Percentiles rank a stretch among this genome's conserved stretches.
These are phyloP conservation scores for Orchesellides sinensis DNA, from an alignment of 2,888 invertebrate genomes.

Conservation along the genomic window DNA sequence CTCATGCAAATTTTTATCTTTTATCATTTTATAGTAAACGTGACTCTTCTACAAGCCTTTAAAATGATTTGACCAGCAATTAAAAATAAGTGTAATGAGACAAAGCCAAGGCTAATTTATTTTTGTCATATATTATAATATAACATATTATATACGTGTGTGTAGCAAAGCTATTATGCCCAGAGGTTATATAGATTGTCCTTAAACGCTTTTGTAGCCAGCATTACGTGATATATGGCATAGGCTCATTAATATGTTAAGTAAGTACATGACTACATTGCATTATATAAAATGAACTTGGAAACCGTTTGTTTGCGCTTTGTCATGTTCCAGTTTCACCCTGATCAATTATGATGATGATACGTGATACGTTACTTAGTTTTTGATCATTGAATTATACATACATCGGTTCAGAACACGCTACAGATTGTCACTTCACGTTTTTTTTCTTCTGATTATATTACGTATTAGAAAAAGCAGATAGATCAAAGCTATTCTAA, in stretches of 20 bases:
- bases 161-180: background rate
- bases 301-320: no score
- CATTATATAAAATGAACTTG: background rate
- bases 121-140: background rate
- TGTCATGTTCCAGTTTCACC: background rate
- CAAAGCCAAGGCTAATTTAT: background rate
- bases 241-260: background rate
- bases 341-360: background rate
- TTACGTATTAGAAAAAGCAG: no score
- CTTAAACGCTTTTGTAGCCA: conserved; percentile 49
- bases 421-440: background rate
- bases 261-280: no score
- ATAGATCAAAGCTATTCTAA: no score
- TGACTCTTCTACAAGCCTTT: no score
- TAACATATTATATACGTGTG: background rate
- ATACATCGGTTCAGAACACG: background rate
- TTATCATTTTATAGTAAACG: background rate
- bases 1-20: background rate
- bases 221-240: conserved; percentile 49
- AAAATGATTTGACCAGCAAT: no score
- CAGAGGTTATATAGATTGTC: conserved; percentile 48
- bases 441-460: no score
- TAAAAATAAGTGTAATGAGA: no score
- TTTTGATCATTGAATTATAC: background rate
- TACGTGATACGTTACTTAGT: background rate